Evolutionary conservation across 2,113 vertebrate species (phyloP), one percentile per base, ranked within the genome.

Genomic region (Phodopus roborovskii): DNA sequence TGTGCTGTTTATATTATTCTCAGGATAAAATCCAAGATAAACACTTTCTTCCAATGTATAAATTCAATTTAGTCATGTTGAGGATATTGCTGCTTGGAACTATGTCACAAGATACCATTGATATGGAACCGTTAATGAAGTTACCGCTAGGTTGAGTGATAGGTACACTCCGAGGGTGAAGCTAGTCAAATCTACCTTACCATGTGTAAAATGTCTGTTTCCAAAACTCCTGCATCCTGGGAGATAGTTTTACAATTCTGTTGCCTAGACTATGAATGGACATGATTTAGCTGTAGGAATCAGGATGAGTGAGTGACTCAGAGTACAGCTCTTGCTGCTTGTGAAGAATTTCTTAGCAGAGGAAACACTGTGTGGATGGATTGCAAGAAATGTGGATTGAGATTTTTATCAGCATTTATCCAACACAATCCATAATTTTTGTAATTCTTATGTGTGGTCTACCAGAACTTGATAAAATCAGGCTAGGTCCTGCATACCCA

Each of bases 271-370:
- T 71, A 3, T 90, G 22, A 77, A 85, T 36, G 56, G 58, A 88
- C 22, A 28, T 33, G 22, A 22, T 86, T 91, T 93, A 96, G 79
- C 93, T 83, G 78, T 71, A 85, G 50, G 87, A 73, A 95, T 58
- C 26, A 39, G 24, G 30, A 4, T 97, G 10, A 28, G 24, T 83
- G 70, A 90, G 48, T 64, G 24, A 85, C 48, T 77, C 83, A 60
- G 58, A 50, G 50, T 48, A 42, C 70, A 87, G 71, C 39, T 82
- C 15, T 26, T 92, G 26, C 70, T 77, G 60, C 48, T 45, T 75
- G 79, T 89, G 68, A 92, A 39, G 82, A 88, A 19, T 77, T 15
- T 89, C 12, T 85, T 87, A 62, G 68, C 45, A 81, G 58, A 88
- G 56, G 36, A 73, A 6, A 94, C 78, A 33, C 56, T 84, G 22